These are phyloP conservation scores for Cavia aperea DNA, from an alignment of 2,113 vertebrate species.

Conservation along the genomic window DNA sequence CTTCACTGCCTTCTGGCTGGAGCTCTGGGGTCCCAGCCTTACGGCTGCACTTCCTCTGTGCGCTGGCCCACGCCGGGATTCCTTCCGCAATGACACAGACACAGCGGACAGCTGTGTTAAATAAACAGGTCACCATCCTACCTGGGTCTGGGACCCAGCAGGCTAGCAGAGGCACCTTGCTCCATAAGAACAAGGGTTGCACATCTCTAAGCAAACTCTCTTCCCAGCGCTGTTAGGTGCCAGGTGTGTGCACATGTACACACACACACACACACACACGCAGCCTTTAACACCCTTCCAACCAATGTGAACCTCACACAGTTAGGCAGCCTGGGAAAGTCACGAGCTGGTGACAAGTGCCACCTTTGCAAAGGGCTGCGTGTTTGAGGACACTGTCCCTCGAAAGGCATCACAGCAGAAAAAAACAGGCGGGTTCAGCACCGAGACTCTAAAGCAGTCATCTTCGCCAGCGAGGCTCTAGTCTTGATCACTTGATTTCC, in stretches of 20 bases:
- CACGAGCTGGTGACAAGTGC: conserved; percentile 39
- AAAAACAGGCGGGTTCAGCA: background rate
- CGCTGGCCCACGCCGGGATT: background rate
- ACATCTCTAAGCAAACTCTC: background rate
- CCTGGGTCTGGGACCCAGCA: background rate
- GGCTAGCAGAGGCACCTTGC: background rate
- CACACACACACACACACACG: background rate
- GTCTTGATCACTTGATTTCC: conserved; percentile 45
- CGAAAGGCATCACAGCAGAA: conserved; percentile 37
- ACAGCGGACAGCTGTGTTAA: background rate
- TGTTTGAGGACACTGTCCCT: conserved; percentile 15
- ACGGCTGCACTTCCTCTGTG: background rate
- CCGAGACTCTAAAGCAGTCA: conserved; percentile 41
- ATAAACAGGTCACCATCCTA: background rate
- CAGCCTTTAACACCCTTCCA: conserved; percentile 27
- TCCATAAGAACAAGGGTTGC: background rate
- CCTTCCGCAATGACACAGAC: background rate
- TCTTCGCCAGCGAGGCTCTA: conserved; percentile 36
- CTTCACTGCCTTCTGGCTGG: conserved; percentile 21
- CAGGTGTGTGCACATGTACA: too few relatives aligned
- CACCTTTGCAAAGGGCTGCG: conserved; percentile 55
- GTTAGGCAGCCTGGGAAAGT: conserved; percentile 6
- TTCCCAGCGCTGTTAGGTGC: background rate
- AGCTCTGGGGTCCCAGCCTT: background rate
- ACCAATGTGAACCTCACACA: background rate